A percentile compares a stretch with the other conserved stretches of the same genome.
These are phyloP conservation scores for Melanerpes aurifrons DNA, from an alignment of 2,113 vertebrate genomes.

Conservation along the genomic window DNA sequence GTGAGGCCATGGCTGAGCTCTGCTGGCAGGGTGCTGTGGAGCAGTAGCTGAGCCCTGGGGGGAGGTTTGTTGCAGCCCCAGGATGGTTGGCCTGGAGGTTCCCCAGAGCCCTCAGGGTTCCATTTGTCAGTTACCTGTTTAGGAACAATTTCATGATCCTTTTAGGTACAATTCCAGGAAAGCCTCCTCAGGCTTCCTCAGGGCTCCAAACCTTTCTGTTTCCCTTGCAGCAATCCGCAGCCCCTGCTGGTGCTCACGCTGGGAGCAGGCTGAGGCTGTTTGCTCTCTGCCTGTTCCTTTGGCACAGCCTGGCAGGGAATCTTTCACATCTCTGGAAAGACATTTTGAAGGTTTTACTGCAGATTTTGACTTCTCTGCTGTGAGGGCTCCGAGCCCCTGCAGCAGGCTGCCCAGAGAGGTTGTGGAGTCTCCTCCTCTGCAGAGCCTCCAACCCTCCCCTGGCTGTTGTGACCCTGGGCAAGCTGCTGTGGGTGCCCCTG, in stretches of 20 bases:
- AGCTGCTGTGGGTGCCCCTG: too few relatives aligned
- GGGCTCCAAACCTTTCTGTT: not conserved
- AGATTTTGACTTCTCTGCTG: too few relatives aligned
- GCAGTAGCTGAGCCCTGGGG: not conserved
- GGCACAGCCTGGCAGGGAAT: not conserved
- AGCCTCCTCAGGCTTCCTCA: not conserved
- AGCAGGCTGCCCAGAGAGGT: too few relatives aligned
- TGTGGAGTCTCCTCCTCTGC: too few relatives aligned
- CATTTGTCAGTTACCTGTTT: not conserved
- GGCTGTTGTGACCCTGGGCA: too few relatives aligned
- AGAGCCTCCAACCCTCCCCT: too few relatives aligned
- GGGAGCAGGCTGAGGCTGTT: not conserved
- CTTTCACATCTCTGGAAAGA: not conserved
- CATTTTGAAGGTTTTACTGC: not conserved
- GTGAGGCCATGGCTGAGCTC: not conserved
- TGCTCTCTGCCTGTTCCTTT: not conserved
- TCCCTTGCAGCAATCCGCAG: not conserved
- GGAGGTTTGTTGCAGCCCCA: rapidly evolving
- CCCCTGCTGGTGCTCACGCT: not conserved
- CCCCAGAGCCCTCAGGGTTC: not conserved
- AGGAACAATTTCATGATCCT: not conserved
- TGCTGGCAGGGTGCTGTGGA: too few relatives aligned
- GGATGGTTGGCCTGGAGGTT: not conserved
- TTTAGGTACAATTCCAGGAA: not conserved
- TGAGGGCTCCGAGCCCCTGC: too few relatives aligned